A percentile compares a stretch with the other conserved stretches of the same genome.
Evolutionary conservation across 2,888 invertebrate genomes (phyloP).

Genomic region (Dasypolia templi): DNA sequence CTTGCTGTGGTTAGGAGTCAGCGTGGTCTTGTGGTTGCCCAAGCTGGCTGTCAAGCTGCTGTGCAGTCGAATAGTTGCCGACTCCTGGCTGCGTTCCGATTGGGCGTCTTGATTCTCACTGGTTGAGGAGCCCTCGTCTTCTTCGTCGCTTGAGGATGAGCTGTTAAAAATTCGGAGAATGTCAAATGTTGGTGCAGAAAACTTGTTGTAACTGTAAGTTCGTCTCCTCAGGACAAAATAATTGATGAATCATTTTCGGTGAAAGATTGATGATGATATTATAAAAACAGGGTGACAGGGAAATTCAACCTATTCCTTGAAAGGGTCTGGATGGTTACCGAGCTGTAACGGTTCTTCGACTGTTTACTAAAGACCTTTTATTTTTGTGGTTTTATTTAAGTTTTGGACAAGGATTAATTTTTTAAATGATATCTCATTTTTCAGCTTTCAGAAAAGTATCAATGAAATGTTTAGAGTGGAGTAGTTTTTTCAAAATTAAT

Average conservation of each 20-base stretch:
- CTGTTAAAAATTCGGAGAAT: conserved; percentile 79
- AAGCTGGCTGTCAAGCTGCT: conserved; percentile 72
- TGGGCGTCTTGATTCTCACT: conserved; percentile 87
- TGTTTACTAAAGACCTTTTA: no score
- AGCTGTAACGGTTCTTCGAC: no score
- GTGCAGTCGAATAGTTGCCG: conserved; percentile 77
- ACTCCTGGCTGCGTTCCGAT: conserved; percentile 84
- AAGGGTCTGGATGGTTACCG: no score
- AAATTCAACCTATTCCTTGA: no score
- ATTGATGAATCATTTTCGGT: not conserved
- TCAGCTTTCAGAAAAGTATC: no score
- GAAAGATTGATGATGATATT: no score
- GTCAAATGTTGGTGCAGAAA: not conserved
- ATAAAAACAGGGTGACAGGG: no score
- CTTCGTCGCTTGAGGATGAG: conserved; percentile 93
- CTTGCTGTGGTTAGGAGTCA: conserved; percentile 86
- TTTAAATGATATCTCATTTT: no score
- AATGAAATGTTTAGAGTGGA: no score
- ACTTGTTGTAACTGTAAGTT: not conserved
- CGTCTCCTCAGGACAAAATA: not conserved
- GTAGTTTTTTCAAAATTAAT: no score
- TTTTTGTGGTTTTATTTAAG: no score
- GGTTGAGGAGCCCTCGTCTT: conserved; percentile 89
- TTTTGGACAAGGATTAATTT: no score
- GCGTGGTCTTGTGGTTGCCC: conserved; percentile 72